A percentile compares a stretch with the other conserved stretches of the same genome.
phyloP scores from a whole-genome alignment of 2,797 vertebrate species.

The Petrocephalus schoutedeni region DNA sequence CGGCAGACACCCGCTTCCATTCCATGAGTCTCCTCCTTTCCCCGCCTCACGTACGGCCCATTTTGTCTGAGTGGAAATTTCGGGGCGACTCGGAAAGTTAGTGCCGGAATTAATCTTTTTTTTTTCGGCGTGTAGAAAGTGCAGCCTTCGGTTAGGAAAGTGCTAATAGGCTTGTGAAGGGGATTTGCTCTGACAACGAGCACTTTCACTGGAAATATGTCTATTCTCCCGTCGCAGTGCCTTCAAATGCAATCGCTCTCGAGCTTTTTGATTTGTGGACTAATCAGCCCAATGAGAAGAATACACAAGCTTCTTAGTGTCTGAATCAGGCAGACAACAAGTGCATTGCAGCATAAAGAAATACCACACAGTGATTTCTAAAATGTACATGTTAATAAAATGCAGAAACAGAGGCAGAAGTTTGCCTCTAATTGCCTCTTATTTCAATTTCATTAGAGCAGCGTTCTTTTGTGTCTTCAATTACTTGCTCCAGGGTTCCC shows the following conservation, averaged over 20 bases:
- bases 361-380: background rate
- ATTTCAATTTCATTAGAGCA: slow-evolving; percentile 47
- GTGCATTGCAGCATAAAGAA: background rate
- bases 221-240: slow-evolving; percentile 34
- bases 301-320: slow-evolving; percentile 13
- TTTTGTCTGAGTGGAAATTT: slow-evolving; percentile 7
- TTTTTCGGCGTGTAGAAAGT: background rate
- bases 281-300: slow-evolving; percentile 12
- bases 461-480: slow-evolving; percentile 43
- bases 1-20: background rate
- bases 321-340: slow-evolving; percentile 15
- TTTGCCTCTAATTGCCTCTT: slow-evolving; percentile 49
- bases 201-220: slow-evolving; percentile 48
- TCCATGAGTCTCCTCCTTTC: background rate
- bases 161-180: slow-evolving; percentile 27
- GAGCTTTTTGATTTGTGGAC: background rate
- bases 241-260: slow-evolving; percentile 21
- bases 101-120: background rate
- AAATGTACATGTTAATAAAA: slow-evolving; percentile 34
- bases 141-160: background rate
- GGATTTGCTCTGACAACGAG: slow-evolving; percentile 55
- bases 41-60: background rate
- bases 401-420: slow-evolving; percentile 37
- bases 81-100: background rate
- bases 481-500: slow-evolving; percentile 40